Evolutionary conservation across 1,140 invertebrate genomes (phyloP).

Genomic region (Dreissena rostriformis): DNA sequence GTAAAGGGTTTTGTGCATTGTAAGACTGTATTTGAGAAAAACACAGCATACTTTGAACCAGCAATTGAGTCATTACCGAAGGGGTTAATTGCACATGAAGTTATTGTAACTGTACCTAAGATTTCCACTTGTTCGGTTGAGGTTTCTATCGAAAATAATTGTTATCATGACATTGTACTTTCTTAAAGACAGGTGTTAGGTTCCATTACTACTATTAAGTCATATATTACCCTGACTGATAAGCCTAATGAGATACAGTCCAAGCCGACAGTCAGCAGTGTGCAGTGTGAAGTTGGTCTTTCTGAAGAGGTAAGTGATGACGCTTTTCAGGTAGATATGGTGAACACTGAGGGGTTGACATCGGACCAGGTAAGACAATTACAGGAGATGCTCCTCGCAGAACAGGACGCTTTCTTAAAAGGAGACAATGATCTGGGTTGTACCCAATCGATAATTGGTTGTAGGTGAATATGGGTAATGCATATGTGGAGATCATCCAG

Average conservation of each 20-base stretch:
- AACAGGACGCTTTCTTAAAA: neutral
- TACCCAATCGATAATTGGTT: no score
- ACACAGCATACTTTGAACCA: neutral
- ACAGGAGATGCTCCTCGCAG: constrained; percentile 20
- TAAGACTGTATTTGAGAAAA: neutral
- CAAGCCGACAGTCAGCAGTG: constrained; percentile 9
- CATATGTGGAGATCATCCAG: no score
- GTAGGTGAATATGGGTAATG: no score
- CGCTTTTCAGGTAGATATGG: constrained; percentile 10
- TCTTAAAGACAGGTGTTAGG: constrained; percentile 27
- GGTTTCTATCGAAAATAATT: constrained; percentile 14
- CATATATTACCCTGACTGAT: constrained; percentile 17
- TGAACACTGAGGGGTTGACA: constrained; percentile 13
- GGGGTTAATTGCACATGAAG: neutral
- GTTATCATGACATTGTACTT: constrained; percentile 17
- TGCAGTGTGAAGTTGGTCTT: constrained; percentile 37
- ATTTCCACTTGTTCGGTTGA: constrained; percentile 5
- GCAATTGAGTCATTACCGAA: neutral
- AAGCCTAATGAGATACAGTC: constrained; percentile 12
- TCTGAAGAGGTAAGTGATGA: constrained; percentile 1
- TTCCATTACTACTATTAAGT: constrained; percentile 21
- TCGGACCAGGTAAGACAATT: neutral
- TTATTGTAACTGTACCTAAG: neutral
- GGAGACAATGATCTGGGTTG: no score
- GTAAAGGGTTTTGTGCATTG: constrained; percentile 4